A percentile compares a stretch with the other conserved stretches of the same genome.
Evolutionary conservation across 2,888 invertebrate species (phyloP).

Genomic region (Helleia helle): DNA sequence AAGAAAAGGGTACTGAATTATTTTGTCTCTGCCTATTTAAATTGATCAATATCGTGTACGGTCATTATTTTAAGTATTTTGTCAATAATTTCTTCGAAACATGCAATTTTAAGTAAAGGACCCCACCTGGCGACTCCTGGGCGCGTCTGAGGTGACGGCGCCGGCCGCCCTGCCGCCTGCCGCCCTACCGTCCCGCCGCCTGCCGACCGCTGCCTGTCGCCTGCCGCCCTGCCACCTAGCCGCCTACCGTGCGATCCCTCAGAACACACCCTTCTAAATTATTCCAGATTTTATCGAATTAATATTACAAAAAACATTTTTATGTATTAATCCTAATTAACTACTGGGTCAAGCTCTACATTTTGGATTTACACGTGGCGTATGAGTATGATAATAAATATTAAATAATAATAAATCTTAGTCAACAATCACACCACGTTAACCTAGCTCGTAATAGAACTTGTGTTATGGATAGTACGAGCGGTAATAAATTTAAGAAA

Average conservation of each 20-base stretch:
- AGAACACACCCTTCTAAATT: conserved; percentile 22
- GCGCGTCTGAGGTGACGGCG: conserved; percentile 13
- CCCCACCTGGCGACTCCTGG: conserved; percentile 1
- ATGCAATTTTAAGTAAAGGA: conserved; percentile 6
- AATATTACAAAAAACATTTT: conserved; percentile 20
- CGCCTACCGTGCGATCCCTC: conserved; percentile 21
- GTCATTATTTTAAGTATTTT: not conserved
- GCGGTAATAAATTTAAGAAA: too few species aligned
- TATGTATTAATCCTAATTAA: conserved; percentile 15
- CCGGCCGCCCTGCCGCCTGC: conserved; percentile 23
- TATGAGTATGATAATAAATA: too few species aligned
- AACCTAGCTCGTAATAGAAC: too few species aligned
- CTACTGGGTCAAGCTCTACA: conserved; percentile 14
- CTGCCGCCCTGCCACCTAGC: conserved; percentile 26
- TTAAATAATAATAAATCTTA: too few species aligned
- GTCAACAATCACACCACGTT: too few species aligned
- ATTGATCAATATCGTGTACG: too few species aligned
- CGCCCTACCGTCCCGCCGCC: too few species aligned
- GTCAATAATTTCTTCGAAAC: not conserved
- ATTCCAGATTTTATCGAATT: conserved; percentile 27
- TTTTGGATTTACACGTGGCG: not conserved
- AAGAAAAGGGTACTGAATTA: too few species aligned
- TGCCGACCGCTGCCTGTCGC: too few species aligned
- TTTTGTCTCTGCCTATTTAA: too few species aligned
- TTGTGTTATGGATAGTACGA: too few species aligned